A percentile compares a stretch with the other conserved stretches of the same genome.
phyloP scores from a whole-genome alignment of 2,797 vertebrate genomes.

The Sorex maritimensis region DNA sequence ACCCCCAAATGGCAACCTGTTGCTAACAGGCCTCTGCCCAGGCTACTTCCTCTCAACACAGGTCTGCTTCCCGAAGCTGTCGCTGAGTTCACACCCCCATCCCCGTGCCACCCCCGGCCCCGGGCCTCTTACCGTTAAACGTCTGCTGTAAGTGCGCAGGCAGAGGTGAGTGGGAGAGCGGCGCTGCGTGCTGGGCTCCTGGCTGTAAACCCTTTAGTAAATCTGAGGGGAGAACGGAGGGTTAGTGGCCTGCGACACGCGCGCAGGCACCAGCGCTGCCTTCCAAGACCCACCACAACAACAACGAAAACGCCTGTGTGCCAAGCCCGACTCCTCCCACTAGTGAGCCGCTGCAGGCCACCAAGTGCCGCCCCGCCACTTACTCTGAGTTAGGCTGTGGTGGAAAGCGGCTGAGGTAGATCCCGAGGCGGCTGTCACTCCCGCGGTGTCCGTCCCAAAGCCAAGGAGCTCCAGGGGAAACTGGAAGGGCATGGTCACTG shows the following conservation, averaged over 20 bases:
- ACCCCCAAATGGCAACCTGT: too few species aligned
- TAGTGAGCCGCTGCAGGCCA: too few species aligned
- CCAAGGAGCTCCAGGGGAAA: slow-evolving; percentile 95
- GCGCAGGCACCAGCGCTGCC: not conserved
- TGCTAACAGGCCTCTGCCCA: too few species aligned
- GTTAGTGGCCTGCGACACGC: slow-evolving; percentile 42
- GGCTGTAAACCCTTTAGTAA: slow-evolving; percentile 99
- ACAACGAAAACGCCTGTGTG: not conserved
- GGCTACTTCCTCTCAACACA: too few species aligned
- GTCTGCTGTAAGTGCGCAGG: slow-evolving; percentile 97
- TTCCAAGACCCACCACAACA: slow-evolving; percentile 48
- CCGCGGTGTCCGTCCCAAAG: slow-evolving; percentile 93
- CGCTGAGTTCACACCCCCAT: too few species aligned
- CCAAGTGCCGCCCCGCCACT: slow-evolving; percentile 86
- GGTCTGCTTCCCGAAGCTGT: too few species aligned
- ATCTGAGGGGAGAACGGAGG: slow-evolving; percentile 91
- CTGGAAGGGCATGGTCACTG: slow-evolving; percentile 97
- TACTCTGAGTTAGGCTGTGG: slow-evolving; percentile 97
- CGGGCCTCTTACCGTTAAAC: slow-evolving; percentile 94
- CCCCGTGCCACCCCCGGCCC: too few species aligned
- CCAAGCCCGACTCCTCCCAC: not conserved
- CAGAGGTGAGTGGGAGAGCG: slow-evolving; percentile 93
- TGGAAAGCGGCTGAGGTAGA: slow-evolving; percentile 95
- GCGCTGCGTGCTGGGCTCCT: slow-evolving; percentile 95
- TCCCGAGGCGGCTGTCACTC: slow-evolving; percentile 93